Base-by-base conservation (phyloP, 2,888 invertebrate species). In the Amphipoea lucens region DNA sequence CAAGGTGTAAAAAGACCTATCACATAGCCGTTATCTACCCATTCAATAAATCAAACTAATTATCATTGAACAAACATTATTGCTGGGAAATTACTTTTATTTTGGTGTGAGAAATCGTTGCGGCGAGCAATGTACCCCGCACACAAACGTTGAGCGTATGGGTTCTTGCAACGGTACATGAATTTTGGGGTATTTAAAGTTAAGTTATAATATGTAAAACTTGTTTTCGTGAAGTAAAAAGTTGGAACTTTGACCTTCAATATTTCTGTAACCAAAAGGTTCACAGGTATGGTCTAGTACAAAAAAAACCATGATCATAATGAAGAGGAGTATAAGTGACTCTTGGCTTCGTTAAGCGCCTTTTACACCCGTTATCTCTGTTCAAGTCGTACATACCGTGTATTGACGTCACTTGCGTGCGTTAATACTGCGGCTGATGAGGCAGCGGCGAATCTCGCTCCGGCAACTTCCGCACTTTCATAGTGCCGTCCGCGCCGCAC, bases 401-500 rank as follows among this genome's bases (percentile, higher is more conserved):
- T 73, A 81, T 71, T 23, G 70, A 74, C 63, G 68, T 78, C 69
- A 68, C 69, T 66, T 23, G 73, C 79, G 79, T 36, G 73, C 66
- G 74, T 83, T 90, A 94, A 90, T 96, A 95, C 81, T 96, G 95
- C 84, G 94, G 88, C 60, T 95, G 95, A 79, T 95, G 95, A 83
- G 92, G 92, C 81, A 94, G 92, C 86, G 94, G 94, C 70, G 94
- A 89, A 90, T 96, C 96, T n/a, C 98, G 97, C 93, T 99, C 99
- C 36, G 99, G 99, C 90, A 99, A 97, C 94, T 98, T 98, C 87
- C 99, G 98, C 88, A 99, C 99, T 97, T 99, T 99, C 98, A 99
- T 99, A 73, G 99, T 99, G 90, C 99, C 99, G 97, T 99, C 99
- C 72, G 99, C 99, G 77, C 99, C 99, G 95, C 99, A 99, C 11